phyloP scores from a whole-genome alignment of 1,140 invertebrate species.

The Apis dorsata region DNA sequence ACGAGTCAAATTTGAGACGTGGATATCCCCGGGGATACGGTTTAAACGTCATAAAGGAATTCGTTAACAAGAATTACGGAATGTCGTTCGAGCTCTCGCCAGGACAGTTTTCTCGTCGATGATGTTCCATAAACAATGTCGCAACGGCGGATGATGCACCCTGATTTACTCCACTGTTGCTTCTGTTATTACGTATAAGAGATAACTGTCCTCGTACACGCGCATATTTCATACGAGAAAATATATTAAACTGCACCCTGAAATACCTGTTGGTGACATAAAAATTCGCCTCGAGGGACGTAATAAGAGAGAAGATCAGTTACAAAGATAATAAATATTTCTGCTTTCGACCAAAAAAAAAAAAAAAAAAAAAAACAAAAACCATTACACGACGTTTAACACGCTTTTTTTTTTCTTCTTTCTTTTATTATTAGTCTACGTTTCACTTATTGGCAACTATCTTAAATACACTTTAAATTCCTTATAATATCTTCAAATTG shows the following conservation, averaged over 20 bases:
- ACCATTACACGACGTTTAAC: background rate
- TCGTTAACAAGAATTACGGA: constrained; percentile 5
- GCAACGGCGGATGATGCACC: constrained; percentile 28
- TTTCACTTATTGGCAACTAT: background rate
- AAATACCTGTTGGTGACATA: background rate
- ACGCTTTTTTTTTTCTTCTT: background rate
- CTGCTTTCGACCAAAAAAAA: background rate
- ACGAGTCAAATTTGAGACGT: background rate
- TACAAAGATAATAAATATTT: background rate
- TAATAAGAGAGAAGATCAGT: background rate
- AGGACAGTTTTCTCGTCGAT: constrained; percentile 27
- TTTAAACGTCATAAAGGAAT: constrained; percentile 53
- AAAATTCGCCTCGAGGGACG: background rate
- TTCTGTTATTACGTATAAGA: constrained; percentile 25
- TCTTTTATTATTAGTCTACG: background rate
- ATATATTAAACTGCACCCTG: background rate
- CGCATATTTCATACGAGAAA: background rate
- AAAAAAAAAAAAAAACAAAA: background rate
- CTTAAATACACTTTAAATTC: background rate
- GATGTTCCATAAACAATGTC: constrained; percentile 53
- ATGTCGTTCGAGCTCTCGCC: background rate
- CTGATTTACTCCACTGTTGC: constrained; percentile 5
- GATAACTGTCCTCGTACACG: constrained; percentile 3
- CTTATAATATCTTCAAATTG: background rate
- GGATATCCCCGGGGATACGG: constrained; percentile 15